These are phyloP conservation scores for Barnardius zonarius DNA, from an alignment of 2,113 vertebrate genomes.

Conservation along the genomic window DNA sequence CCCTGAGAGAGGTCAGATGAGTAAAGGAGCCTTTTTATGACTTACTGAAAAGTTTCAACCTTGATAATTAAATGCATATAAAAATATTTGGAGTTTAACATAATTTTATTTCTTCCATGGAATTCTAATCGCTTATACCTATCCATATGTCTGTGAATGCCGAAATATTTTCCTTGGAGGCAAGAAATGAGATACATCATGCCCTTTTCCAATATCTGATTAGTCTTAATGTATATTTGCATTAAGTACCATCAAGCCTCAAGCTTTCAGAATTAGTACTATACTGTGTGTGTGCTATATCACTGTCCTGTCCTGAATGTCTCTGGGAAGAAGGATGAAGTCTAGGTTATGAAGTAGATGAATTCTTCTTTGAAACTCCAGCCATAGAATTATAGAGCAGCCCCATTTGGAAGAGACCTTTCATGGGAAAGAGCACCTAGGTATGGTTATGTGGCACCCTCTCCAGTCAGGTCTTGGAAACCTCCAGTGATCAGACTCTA, in stretches of 20 bases:
- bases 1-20: neutral
- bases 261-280: neutral
- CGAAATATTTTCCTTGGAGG: neutral
- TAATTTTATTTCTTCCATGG: neutral
- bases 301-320: neutral
- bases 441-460: neutral
- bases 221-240: neutral
- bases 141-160: neutral
- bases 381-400: neutral
- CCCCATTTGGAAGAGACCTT: neutral
- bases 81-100: neutral
- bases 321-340: neutral
- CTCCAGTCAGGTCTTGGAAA: neutral
- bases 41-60: neutral
- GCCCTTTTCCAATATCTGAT: neutral
- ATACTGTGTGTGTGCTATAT: neutral
- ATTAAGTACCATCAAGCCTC: neutral
- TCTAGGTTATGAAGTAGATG: neutral
- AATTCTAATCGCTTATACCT: neutral
- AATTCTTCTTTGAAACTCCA: neutral
- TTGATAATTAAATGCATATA: neutral
- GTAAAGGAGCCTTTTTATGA: neutral
- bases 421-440: neutral
- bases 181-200: neutral
- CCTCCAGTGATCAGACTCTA: neutral